Evolutionary conservation across 2,888 invertebrate species (phyloP), one percentile per base, ranked within the genome.

Genomic region (Xanthia icteritia): DNA sequence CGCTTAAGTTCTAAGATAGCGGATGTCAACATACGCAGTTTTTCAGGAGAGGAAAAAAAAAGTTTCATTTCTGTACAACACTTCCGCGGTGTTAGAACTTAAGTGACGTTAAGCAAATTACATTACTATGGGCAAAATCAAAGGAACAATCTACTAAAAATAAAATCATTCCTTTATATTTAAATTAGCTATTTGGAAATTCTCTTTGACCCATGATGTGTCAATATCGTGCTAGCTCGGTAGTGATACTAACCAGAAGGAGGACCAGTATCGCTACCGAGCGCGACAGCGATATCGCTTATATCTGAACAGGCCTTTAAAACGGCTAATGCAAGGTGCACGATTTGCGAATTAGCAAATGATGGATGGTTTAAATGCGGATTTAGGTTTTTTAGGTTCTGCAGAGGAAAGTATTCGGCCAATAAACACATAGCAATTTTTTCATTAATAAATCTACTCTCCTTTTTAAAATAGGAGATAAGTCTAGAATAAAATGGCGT

Each of bases 401-500:
- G 36, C n/a, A 13, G 17, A 39, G 27, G 51, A 39, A 42, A 60
- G 13, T 27, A 48, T 61, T 51, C 17, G 23, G 54, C 54, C 60
- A 76, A 63, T 58, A 51, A 42, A 48, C 31, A 70, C 45, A 36
- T 27, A 15, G 15, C 27, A n/a, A 51, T 51, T 31, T 31, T n/a
- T 56, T 39, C 23, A 42, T 39, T 54, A 56, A 11, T 51, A 63
- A 66, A 73, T 63, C 61, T 73, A 73, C 45, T 15, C 51, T 79
- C 65, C 48, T 39, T 63, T 58, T 39, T 45, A 58, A 84, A 70
- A 48, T 31, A 42, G 70, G 73, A 70, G 68, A 69, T 23, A 69
- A 45, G 9, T 74, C 74, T 68, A 84, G 27, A 60, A 51, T 70
- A 65, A 71, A 74, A 68, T 71, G 71, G 68, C 64, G 70, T 56